phyloP scores from a whole-genome alignment of 2,113 vertebrate genomes.

The Mormyrus iriodes region DNA sequence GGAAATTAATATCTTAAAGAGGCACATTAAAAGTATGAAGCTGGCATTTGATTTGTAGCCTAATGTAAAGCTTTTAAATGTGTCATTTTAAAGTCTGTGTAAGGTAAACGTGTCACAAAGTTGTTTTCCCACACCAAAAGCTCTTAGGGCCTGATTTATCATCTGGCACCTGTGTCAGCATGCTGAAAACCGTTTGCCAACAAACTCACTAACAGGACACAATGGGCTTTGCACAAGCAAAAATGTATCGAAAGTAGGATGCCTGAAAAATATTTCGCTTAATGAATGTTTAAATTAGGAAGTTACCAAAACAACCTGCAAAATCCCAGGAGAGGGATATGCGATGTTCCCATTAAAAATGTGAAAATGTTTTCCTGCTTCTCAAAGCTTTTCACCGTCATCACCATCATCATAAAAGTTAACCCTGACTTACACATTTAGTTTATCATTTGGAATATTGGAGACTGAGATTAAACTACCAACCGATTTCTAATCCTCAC shows the following conservation, averaged over 20 bases:
- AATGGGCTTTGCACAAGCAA: not conserved
- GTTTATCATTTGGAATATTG: not conserved
- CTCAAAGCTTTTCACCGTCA: not conserved
- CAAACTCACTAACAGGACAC: not conserved
- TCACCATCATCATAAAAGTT: not conserved
- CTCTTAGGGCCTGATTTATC: not conserved
- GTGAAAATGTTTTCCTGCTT: not conserved
- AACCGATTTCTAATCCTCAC: no score
- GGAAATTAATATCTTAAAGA: not conserved
- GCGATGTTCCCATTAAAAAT: not conserved
- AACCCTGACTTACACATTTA: not conserved
- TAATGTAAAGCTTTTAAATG: not conserved
- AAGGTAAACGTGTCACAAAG: not conserved
- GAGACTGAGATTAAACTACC: no score
- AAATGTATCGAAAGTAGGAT: not conserved
- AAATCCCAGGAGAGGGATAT: not conserved
- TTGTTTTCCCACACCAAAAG: not conserved
- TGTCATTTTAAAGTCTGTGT: not conserved
- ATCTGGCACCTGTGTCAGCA: not conserved
- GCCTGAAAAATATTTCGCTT: not conserved
- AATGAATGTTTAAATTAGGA: not conserved
- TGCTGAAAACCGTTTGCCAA: not conserved
- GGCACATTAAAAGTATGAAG: not conserved
- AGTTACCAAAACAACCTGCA: not conserved
- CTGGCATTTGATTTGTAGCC: not conserved